These are phyloP conservation scores for Tachypleus tridentatus DNA, from an alignment of 1,140 invertebrate species.

Conservation along the genomic window DNA sequence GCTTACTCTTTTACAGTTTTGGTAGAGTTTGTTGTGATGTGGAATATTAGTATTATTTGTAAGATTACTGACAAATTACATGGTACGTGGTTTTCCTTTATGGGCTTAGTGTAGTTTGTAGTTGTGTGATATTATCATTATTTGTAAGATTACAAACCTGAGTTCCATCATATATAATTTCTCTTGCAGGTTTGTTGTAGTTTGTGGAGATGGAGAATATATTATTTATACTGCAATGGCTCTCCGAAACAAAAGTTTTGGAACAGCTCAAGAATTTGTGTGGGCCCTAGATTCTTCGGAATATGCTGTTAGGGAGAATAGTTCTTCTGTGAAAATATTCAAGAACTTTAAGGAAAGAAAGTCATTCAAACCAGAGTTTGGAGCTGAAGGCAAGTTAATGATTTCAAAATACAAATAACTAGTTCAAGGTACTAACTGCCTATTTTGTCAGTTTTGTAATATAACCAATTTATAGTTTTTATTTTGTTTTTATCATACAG, in stretches of 20 bases:
- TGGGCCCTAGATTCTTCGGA: slow-evolving; percentile 96
- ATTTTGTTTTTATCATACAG: slow-evolving; percentile 9
- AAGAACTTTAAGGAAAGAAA: slow-evolving; percentile 98
- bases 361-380: slow-evolving; percentile 88
- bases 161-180: not conserved
- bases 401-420: not conserved
- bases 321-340: slow-evolving; percentile 82
- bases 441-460: slow-evolving; percentile 18
- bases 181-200: slow-evolving; percentile 68
- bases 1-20: no score
- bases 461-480: slow-evolving; percentile 9
- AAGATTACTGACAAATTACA: no score
- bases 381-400: slow-evolving; percentile 59
- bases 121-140: no score
- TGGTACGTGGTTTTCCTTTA: no score
- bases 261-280: slow-evolving; percentile 95
- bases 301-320: slow-evolving; percentile 80
- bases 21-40: no score
- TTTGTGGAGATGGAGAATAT: slow-evolving; percentile 98
- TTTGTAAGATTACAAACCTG: no score
- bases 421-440: not conserved
- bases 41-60: no score
- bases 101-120: no score
- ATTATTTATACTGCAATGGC: slow-evolving; percentile 99
- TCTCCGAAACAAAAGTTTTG: slow-evolving; percentile 95